phyloP scores from a whole-genome alignment of 2,888 invertebrate species.

The Pachliopta kotzebuea region DNA sequence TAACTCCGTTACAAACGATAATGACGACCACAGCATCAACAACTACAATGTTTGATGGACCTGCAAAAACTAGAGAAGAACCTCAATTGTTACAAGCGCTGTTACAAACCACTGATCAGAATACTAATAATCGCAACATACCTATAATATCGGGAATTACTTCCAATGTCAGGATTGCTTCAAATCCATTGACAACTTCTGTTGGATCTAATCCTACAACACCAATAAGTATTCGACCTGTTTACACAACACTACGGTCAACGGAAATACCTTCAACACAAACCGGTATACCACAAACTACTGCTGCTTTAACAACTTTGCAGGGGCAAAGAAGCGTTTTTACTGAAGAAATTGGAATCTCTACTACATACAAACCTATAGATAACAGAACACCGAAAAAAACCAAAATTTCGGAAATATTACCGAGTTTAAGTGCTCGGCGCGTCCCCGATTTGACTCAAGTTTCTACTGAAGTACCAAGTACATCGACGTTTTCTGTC shows the following conservation, averaged over 20 bases:
- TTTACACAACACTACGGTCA: conserved; percentile 52
- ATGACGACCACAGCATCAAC: conserved; percentile 40
- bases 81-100: conserved; percentile 67
- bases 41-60: conserved; percentile 53
- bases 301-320: conserved; percentile 52
- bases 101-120: conserved; percentile 62
- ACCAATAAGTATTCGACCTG: conserved; percentile 57
- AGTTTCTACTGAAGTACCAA: conserved; percentile 65
- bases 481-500: conserved; percentile 72
- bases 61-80: conserved; percentile 68
- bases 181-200: conserved; percentile 63
- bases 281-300: conserved; percentile 50
- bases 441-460: conserved; percentile 45
- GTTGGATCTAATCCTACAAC: conserved; percentile 63
- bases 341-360: conserved; percentile 59
- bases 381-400: conserved; percentile 49
- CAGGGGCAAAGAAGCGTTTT: conserved; percentile 47
- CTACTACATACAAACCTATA: conserved; percentile 62
- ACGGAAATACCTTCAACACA: conserved; percentile 45
- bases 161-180: conserved; percentile 68
- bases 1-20: conserved; percentile 41
- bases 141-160: conserved; percentile 67
- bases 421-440: conserved; percentile 45
- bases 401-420: conserved; percentile 46
- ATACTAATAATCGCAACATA: conserved; percentile 45